A percentile compares a stretch with the other conserved stretches of the same genome.
Conservation (phyloP, 2,888 invertebrate species). For the Camponotus fellah region DNA sequence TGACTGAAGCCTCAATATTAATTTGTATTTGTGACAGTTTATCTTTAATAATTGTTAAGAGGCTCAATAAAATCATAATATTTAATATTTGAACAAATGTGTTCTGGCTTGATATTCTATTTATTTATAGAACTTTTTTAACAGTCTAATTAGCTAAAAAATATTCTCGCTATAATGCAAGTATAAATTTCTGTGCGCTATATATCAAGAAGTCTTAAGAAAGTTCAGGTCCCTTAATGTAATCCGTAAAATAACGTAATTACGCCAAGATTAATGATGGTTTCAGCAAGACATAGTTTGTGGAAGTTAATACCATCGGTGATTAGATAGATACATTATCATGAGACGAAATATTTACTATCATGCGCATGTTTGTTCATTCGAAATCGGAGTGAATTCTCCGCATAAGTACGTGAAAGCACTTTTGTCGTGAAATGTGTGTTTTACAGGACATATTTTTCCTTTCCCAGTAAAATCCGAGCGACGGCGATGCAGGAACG, state of each 20-base stretch:
- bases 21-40: too few relatives aligned
- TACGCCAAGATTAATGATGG: constrained; percentile 38
- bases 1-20: too few relatives aligned
- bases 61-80: too few relatives aligned
- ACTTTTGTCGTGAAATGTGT: background rate
- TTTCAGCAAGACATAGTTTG: constrained; percentile 7
- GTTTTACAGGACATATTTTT: background rate
- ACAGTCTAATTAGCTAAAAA: constrained; percentile 20
- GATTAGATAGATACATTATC: constrained; percentile 21
- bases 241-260: constrained; percentile 37
- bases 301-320: constrained; percentile 19
- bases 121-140: too few relatives aligned
- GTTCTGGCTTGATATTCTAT: too few relatives aligned
- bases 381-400: constrained; percentile 12
- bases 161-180: constrained; percentile 14
- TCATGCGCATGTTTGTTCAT: constrained; percentile 17
- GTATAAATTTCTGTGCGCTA: constrained; percentile 25
- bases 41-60: too few relatives aligned
- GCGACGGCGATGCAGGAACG: background rate
- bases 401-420: background rate
- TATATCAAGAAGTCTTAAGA: constrained; percentile 46
- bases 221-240: background rate
- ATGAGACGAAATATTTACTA: background rate
- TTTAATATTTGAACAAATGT: too few relatives aligned
- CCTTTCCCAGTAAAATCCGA: background rate